These are phyloP conservation scores for Cichladusa arquata DNA, from an alignment of 2,113 vertebrate species.

Conservation along the genomic window DNA sequence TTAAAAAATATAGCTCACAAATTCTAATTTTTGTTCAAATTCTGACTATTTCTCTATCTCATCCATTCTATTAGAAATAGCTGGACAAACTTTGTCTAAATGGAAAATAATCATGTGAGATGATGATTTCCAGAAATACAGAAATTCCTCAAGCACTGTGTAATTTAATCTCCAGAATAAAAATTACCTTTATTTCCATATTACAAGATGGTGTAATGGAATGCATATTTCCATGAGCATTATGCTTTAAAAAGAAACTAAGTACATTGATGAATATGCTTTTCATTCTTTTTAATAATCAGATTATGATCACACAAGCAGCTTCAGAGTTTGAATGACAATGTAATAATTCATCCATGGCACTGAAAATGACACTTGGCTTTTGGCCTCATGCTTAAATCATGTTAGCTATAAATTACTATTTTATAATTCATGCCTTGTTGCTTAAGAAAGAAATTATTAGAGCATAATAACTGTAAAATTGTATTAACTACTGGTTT, in stretches of 20 bases:
- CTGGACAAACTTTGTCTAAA: not conserved
- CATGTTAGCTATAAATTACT: not conserved
- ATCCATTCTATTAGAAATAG: not conserved
- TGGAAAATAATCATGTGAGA: not conserved
- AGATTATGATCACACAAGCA: not conserved
- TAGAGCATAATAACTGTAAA: not conserved
- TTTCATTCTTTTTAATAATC: not conserved
- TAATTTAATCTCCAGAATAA: not conserved
- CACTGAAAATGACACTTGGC: not conserved
- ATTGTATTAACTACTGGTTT: not conserved
- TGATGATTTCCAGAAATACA: not conserved
- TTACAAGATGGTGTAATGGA: not conserved
- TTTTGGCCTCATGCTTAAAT: not conserved
- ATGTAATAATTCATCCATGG: not conserved
- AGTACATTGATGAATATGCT: not conserved
- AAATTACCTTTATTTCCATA: not conserved
- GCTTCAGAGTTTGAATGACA: not conserved
- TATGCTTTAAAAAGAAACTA: not conserved
- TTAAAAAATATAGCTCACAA: not conserved
- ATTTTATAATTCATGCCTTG: not conserved
- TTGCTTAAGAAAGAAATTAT: not conserved
- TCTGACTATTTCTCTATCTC: not conserved
- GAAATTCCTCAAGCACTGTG: not conserved
- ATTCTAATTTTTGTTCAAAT: not conserved
- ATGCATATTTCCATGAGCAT: not conserved